A percentile compares a stretch with the other conserved stretches of the same genome.
These are phyloP conservation scores for Bovichtus diacanthus DNA, from an alignment of 2,797 vertebrate genomes.

Conservation along the genomic window DNA sequence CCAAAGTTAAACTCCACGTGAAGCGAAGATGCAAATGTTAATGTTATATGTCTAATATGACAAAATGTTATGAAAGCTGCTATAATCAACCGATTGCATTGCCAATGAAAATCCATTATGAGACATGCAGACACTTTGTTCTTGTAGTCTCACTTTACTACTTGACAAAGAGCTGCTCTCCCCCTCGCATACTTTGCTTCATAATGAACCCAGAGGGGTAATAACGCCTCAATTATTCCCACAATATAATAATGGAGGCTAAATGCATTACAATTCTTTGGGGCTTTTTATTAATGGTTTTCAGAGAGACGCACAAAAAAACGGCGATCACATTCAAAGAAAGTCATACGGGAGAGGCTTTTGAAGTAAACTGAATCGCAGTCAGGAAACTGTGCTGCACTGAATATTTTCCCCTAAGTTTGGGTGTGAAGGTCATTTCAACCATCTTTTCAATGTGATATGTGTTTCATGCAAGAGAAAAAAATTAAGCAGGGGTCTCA, in stretches of 20 bases:
- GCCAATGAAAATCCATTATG: slow-evolving; percentile 45
- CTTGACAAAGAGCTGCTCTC: slow-evolving; percentile 49
- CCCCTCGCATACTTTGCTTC: slow-evolving; percentile 18
- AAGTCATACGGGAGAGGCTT: slow-evolving; percentile 27
- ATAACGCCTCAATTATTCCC: slow-evolving; percentile 59
- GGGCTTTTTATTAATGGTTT: slow-evolving; percentile 34
- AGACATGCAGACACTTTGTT: slow-evolving; percentile 30
- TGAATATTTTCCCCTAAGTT: slow-evolving; percentile 26
- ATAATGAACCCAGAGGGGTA: slow-evolving; percentile 66
- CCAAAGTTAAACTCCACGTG: too few species aligned
- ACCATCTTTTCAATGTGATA: neutral
- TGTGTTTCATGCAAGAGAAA: neutral
- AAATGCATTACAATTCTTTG: slow-evolving; percentile 44
- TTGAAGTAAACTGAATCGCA: slow-evolving; percentile 32
- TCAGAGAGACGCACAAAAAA: slow-evolving; percentile 23
- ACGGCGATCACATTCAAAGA: slow-evolving; percentile 45
- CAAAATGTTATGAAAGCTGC: slow-evolving; percentile 38
- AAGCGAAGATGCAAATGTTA: too few species aligned
- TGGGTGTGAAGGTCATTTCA: slow-evolving; percentile 18
- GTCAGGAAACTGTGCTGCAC: neutral
- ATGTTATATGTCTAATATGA: slow-evolving; percentile 35
- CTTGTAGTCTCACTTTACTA: slow-evolving; percentile 5
- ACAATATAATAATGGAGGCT: slow-evolving; percentile 46
- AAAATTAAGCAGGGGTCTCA: neutral
- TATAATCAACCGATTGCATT: slow-evolving; percentile 13